Evolutionary conservation across 2,888 invertebrate species (phyloP).

Genomic region (Synanthedon formicaeformis): DNA sequence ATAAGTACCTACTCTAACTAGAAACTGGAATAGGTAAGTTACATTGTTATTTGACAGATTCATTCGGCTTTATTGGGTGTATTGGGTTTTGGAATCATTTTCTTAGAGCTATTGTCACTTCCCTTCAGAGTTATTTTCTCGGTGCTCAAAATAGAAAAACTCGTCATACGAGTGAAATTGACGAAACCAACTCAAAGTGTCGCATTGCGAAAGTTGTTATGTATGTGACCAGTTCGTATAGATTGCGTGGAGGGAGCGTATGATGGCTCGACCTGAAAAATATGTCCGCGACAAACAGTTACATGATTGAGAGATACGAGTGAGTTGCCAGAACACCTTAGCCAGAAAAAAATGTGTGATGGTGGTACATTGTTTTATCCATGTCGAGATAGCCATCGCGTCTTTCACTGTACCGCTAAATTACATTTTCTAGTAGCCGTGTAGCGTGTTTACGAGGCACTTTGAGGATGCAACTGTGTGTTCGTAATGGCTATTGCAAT

Average conservation of each 20-base stretch:
- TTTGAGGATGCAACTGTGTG: constrained; percentile 62
- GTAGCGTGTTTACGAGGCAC: constrained; percentile 64
- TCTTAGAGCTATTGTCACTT: constrained; percentile 5
- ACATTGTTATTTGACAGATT: no score
- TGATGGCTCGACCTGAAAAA: constrained; percentile 27
- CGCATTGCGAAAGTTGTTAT: constrained; percentile 37
- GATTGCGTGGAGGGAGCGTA: constrained; percentile 18
- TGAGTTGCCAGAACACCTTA: constrained; percentile 55
- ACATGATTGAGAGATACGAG: constrained; percentile 40
- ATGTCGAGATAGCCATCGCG: constrained; percentile 58
- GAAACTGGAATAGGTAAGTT: no score
- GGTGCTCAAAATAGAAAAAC: constrained; percentile 9
- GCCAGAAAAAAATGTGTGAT: constrained; percentile 50
- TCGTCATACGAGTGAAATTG: background rate
- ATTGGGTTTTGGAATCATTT: no score
- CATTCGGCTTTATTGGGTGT: no score
- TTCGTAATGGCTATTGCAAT: constrained; percentile 64
- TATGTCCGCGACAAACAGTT: constrained; percentile 22
- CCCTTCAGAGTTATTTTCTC: constrained; percentile 5
- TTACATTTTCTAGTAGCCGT: constrained; percentile 64
- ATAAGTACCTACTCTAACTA: no score
- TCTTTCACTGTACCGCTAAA: constrained; percentile 67
- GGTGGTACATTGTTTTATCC: constrained; percentile 49
- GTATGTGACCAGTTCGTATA: background rate
- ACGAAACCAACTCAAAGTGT: background rate